Base-by-base conservation (phyloP, 2,113 vertebrate genomes). In the Capricornis sumatraensis region DNA sequence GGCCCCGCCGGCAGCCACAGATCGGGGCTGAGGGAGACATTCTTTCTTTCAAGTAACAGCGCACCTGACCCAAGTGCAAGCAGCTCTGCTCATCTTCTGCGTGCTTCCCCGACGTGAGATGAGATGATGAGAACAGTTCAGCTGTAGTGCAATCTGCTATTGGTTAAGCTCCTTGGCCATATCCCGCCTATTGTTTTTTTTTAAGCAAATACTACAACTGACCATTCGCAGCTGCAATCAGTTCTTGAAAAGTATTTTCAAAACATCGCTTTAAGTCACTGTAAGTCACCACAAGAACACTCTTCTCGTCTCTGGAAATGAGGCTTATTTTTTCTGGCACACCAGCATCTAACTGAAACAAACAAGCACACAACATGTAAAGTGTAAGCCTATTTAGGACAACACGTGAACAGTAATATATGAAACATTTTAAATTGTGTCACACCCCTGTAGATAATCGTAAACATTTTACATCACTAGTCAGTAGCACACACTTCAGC, bases 181-280 rank as follows among this genome's bases (percentile, higher is more conserved):
- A 98, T 98, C 98, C 98, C 97, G 98, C 98, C 98, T 98, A 98
- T 98, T 99, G 99, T 98, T 99, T 99, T 99, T 98, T 98, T 99
- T 99, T 85, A 15, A 98, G 98, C 98, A 98, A 99, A 98, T 98
- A 99, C 99, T 99, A 99, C 99, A 99, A 99, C 99, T 99, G 99
- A 98, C 99, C 99, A 58, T 99, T 99, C 93, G 99, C 99, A 92
- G 99, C 99, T 93, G 99, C 99, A 98, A 99, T 99, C 98, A 99
- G 99, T 99, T 99, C 99, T 99, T 99, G 99, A 98, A 99, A 99
- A 99, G 99, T 99, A 98, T 99, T 99, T 98, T 99, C 99, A 97
- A 99, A 99, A 99, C 99, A 99, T 98, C 99, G 99, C 98, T 99
- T 99, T 98, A 99, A 99, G 99, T 99, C 99, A 58, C 99, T 99